Evolutionary conservation across 1,140 invertebrate genomes (phyloP), one percentile per base, ranked within the genome.

Genomic region (Drosophila pandora): DNA sequence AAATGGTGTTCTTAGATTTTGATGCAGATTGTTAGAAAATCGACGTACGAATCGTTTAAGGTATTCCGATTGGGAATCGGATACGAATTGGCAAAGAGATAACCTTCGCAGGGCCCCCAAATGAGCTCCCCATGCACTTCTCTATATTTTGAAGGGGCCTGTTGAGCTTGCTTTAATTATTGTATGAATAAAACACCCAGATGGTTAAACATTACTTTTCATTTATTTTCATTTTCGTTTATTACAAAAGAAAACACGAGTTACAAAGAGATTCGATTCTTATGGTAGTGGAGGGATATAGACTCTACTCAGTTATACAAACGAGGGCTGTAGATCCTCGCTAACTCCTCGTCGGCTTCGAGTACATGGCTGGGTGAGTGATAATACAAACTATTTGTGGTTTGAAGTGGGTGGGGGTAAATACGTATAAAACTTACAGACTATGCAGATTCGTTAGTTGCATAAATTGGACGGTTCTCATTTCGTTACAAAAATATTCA

Each of bases 401-500:
- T 30, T 67, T 55, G n/a, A 60, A 41, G 41, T 48, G 30, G 13
- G 39, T 28, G 56, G 39, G 55, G 60, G 45, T 64, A 73, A 57
- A 59, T 68, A 76, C 62, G 73, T 87, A 81, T 64, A 70, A 81
- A 87, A 68, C 82, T 87, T 85, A 87, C 21, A 68, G 3, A 62
- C 82, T 82, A 87, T 55, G 28, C 76, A 87, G 83, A 82, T 82
- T 87, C 74, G 72, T 85, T 58, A 74, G 32, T 74, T 85, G 69
- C 73, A 67, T 79, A 70, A 80, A 80, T 53, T 65, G 76, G 50
- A 83, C 79, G 79, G 79, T 69, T 60, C 50, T 74, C 30, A 34
- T 55, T 65, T 23, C 48, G 39, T 23, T 54, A 47, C 73, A 28
- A n/a, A 39, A 76, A 22, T 70, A 58, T 45, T 43, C 22, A 72